phyloP scores from a whole-genome alignment of 2,888 invertebrate genomes.

The Agriopis marginaria region DNA sequence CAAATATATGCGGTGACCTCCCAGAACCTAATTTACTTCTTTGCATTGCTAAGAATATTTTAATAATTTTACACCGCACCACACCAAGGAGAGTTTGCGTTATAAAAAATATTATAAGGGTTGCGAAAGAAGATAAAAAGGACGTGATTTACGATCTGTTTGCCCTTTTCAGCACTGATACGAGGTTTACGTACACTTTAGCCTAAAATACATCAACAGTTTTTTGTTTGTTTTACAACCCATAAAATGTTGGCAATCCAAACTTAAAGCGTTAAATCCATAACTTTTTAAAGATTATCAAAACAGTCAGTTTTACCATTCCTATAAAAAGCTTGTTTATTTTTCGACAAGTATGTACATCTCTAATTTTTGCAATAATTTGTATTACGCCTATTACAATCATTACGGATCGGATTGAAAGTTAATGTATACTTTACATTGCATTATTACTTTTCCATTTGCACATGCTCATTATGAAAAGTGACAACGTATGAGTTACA shows the following conservation, averaged over 20 bases:
- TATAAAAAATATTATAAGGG: conserved; percentile 5
- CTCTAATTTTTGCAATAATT: no score
- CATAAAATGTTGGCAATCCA: not conserved
- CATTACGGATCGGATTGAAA: conserved; percentile 31
- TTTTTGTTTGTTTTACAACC: no score
- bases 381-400: not conserved
- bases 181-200: not conserved
- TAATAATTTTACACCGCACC: not conserved
- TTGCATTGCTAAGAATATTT: not conserved
- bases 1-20: not conserved
- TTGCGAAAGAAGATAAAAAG: conserved; percentile 1
- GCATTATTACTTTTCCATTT: conserved; percentile 31
- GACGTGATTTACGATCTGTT: conserved; percentile 22
- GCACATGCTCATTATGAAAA: conserved; percentile 31
- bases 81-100: not conserved
- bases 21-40: not conserved
- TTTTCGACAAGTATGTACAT: no score
- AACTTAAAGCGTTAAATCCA: no score
- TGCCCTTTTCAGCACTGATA: conserved; percentile 20
- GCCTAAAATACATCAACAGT: not conserved
- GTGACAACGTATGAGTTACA: conserved; percentile 31
- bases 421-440: conserved; percentile 34
- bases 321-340: not conserved
- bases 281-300: not conserved
- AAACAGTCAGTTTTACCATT: not conserved